Evolutionary conservation across 2,113 vertebrate species (phyloP).

Genomic region (Felis catus): DNA sequence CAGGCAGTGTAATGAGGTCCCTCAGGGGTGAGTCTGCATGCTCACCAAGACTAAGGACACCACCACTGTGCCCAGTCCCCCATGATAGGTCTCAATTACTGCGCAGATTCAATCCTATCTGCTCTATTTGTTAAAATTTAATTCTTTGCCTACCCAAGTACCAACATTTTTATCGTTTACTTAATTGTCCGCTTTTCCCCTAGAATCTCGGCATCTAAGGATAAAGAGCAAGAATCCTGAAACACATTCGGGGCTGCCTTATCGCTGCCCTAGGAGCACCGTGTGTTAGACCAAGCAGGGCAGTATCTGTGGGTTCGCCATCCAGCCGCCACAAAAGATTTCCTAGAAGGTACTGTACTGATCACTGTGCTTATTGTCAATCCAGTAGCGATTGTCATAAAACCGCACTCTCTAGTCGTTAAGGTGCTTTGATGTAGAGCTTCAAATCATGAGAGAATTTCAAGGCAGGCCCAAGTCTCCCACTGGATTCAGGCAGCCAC

Average conservation of each 20-base stretch:
- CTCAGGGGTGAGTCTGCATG: not conserved
- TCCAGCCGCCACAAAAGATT: not conserved
- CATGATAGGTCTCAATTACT: accelerated
- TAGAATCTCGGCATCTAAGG: not conserved
- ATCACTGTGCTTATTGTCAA: not conserved
- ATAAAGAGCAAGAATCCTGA: not conserved
- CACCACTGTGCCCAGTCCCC: too few relatives aligned
- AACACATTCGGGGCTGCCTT: not conserved
- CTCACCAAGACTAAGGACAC: not conserved
- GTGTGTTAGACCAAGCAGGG: not conserved
- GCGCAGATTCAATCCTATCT: not conserved
- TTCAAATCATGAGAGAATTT: not conserved
- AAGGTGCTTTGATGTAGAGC: not conserved
- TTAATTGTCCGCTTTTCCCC: not conserved
- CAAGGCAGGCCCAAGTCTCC: not conserved
- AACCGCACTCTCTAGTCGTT: not conserved
- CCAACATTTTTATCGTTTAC: not conserved
- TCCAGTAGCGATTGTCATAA: not conserved
- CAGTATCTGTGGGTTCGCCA: accelerated
- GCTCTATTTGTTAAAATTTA: not conserved
- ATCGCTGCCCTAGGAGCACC: not conserved
- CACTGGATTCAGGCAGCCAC: not conserved
- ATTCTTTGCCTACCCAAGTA: not conserved
- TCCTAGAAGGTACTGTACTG: not conserved
- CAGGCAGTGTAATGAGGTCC: not conserved